Conservation (phyloP, 2,113 vertebrate species). For the Crotalus horridus region DNA sequence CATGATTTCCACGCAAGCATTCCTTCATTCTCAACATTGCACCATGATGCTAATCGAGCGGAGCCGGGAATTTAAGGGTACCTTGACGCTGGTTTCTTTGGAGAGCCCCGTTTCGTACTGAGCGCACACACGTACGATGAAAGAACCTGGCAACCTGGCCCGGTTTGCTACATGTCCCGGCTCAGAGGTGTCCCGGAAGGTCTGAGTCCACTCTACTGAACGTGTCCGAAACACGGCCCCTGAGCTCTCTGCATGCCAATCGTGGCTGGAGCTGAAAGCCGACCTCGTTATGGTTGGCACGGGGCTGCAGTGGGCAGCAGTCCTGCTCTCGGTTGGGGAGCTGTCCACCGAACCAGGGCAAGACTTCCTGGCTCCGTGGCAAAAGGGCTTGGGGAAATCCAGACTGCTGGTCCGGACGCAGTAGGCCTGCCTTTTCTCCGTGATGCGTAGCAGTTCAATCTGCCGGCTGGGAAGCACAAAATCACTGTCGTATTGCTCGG, state of each 20-base stretch:
- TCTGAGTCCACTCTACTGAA: conserved; percentile 78
- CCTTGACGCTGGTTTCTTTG: conserved; percentile 87
- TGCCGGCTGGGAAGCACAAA: conserved; percentile 88
- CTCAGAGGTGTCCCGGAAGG: conserved; percentile 66
- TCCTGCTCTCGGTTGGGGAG: conserved; percentile 66
- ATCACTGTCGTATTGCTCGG: conserved; percentile 83
- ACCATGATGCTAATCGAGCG: background rate
- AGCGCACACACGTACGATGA: conserved; percentile 79
- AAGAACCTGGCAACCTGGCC: conserved; percentile 68
- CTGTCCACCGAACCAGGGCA: conserved; percentile 79
- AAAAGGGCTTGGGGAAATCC: conserved; percentile 77
- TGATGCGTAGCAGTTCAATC: conserved; percentile 86
- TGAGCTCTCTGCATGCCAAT: background rate
- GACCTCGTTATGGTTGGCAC: conserved; percentile 42
- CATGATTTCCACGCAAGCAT: background rate
- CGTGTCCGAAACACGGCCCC: conserved; percentile 61
- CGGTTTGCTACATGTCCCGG: conserved; percentile 4
- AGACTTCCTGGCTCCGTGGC: conserved; percentile 66
- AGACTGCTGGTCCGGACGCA: conserved; percentile 89
- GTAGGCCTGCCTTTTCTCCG: conserved; percentile 86
- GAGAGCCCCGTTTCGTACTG: conserved; percentile 86
- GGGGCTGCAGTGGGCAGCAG: conserved; percentile 24
- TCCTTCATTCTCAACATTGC: fast-evolving
- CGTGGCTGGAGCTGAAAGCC: background rate
- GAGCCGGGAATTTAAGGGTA: conserved; percentile 31